Conservation (phyloP, 2,797 vertebrate species). For the Phoeniculus purpureus region DNA sequence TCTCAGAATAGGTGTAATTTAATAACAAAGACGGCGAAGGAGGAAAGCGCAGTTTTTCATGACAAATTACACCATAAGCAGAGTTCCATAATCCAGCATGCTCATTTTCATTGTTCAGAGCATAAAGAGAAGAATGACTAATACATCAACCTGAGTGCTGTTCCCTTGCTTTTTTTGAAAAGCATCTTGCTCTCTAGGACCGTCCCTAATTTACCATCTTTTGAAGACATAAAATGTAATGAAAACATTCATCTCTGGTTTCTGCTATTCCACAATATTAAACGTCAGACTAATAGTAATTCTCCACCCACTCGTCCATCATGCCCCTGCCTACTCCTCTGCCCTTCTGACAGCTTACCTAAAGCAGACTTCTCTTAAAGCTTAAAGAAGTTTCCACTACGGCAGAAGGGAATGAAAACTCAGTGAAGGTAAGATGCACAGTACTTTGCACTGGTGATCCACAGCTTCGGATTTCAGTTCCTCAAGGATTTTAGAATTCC, state of each 20-base stretch:
- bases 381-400: neutral
- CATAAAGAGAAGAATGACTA: conserved; percentile 24
- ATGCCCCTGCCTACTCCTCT: neutral
- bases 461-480: neutral
- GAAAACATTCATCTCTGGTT: conserved; percentile 30
- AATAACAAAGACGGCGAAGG: neutral
- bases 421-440: neutral
- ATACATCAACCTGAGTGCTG: neutral
- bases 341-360: neutral
- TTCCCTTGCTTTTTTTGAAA: neutral
- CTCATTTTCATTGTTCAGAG: conserved; percentile 34
- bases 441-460: neutral
- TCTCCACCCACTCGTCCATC: conserved; percentile 30
- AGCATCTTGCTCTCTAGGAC: conserved; percentile 30
- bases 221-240: conserved; percentile 40
- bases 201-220: conserved; percentile 42
- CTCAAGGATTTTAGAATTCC: neutral
- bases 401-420: neutral
- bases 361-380: neutral
- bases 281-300: conserved; percentile 1
- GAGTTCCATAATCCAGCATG: conserved; percentile 4
- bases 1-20: conserved; percentile 32
- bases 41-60: conserved; percentile 26
- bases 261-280: neutral
- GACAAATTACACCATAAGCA: conserved; percentile 39